Evolutionary conservation across 2,888 invertebrate species (phyloP).

Genomic region (Epinotia bilunana): DNA sequence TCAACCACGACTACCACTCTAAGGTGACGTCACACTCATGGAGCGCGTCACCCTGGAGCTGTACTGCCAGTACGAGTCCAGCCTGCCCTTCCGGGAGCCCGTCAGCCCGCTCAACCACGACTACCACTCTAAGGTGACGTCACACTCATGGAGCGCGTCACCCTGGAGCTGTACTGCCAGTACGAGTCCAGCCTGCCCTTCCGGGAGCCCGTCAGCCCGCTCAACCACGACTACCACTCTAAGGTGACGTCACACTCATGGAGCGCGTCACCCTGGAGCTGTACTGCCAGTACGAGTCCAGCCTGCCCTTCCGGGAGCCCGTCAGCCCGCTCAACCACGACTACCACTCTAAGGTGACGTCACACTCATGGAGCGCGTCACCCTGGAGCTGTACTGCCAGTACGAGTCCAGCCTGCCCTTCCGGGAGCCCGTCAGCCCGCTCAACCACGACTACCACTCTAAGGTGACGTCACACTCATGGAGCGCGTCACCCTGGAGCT

Average conservation of each 20-base stretch:
- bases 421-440: too few relatives aligned
- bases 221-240: constrained; percentile 68
- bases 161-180: constrained; percentile 96
- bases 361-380: too few relatives aligned
- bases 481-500: too few relatives aligned
- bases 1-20: constrained; percentile 63
- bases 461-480: too few relatives aligned
- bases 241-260: constrained; percentile 72
- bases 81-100: constrained; percentile 94
- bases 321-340: too few relatives aligned
- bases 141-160: constrained; percentile 90
- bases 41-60: constrained; percentile 95
- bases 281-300: constrained; percentile 95
- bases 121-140: constrained; percentile 53
- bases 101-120: constrained; percentile 86
- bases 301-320: constrained; percentile 94
- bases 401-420: too few relatives aligned
- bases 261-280: constrained; percentile 95
- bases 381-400: too few relatives aligned
- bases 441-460: too few relatives aligned
- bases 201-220: constrained; percentile 92
- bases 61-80: constrained; percentile 95
- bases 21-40: constrained; percentile 74
- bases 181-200: constrained; percentile 95
- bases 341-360: too few relatives aligned